These are phyloP conservation scores for Galerucella nymphaeae DNA, from an alignment of 2,888 invertebrate species.

Conservation along the genomic window DNA sequence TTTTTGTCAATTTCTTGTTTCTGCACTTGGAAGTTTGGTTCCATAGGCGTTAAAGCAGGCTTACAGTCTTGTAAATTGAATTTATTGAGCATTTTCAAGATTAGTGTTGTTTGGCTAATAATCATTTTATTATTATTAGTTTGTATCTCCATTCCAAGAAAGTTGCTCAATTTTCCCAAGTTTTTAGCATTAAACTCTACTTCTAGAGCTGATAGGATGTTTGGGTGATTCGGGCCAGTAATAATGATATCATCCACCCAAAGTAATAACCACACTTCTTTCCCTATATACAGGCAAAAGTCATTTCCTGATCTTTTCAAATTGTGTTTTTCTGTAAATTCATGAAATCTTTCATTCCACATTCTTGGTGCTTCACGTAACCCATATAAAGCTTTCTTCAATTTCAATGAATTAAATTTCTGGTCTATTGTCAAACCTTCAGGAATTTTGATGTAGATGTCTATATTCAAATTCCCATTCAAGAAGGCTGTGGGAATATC, in stretches of 20 bases:
- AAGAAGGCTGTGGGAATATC: no score
- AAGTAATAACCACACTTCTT: conserved; percentile 8
- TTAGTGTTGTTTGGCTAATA: conserved; percentile 24
- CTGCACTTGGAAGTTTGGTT: conserved; percentile 38
- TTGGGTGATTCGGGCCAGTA: not conserved
- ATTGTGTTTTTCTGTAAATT: conserved; percentile 36
- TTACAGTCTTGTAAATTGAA: conserved; percentile 44
- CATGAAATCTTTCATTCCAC: conserved; percentile 38
- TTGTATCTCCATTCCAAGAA: conserved; percentile 36
- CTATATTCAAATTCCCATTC: no score
- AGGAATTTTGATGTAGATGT: conserved; percentile 20
- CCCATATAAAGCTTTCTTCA: conserved; percentile 46
- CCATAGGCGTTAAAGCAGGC: conserved; percentile 39
- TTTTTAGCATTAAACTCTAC: conserved; percentile 38
- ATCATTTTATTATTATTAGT: conserved; percentile 7
- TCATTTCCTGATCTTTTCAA: conserved; percentile 35
- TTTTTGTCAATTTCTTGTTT: conserved; percentile 21
- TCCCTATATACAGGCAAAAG: conserved; percentile 33
- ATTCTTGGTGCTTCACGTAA: conserved; percentile 37
- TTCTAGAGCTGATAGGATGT: conserved; percentile 17
- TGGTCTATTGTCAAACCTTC: conserved; percentile 36
- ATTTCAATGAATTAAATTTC: conserved; percentile 36
- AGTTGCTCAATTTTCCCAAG: conserved; percentile 35
- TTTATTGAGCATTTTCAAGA: conserved; percentile 37
- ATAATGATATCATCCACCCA: conserved; percentile 16